Conservation (phyloP, 2,113 vertebrate genomes). For the Danio rerio region DNA sequence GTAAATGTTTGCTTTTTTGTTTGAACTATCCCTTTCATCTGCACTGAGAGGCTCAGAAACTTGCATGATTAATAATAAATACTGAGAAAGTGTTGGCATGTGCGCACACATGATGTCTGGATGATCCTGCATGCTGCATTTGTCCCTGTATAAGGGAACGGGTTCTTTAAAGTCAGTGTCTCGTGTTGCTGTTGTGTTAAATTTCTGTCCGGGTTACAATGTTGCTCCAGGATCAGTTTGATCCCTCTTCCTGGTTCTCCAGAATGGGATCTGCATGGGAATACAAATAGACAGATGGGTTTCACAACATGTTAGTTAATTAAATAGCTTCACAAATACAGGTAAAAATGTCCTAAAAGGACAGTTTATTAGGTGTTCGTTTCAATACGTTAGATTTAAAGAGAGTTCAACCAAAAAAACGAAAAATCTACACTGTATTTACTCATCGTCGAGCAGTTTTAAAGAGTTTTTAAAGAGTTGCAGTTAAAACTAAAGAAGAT, state of each 20-base stretch:
- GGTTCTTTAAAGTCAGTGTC: neutral
- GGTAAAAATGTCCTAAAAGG: too few species aligned
- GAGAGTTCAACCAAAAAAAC: too few species aligned
- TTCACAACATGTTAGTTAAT: neutral
- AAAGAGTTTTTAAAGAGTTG: too few species aligned
- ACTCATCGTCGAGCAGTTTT: too few species aligned
- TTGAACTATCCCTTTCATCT: neutral
- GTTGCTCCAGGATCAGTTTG: conserved; percentile 24
- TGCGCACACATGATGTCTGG: neutral
- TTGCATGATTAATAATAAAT: conserved; percentile 3
- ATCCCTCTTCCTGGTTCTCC: conserved; percentile 57
- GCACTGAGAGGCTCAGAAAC: conserved; percentile 11
- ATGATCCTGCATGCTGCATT: neutral
- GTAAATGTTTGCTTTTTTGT: too few species aligned
- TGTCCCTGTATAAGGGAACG: neutral
- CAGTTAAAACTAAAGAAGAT: too few species aligned
- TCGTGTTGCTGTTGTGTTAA: neutral
- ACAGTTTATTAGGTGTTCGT: too few species aligned
- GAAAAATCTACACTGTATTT: too few species aligned
- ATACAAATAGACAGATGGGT: neutral
- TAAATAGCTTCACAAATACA: too few species aligned
- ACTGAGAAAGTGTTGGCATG: conserved; percentile 6
- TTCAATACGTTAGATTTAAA: too few species aligned
- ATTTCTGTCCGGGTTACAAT: neutral
- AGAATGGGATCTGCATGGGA: conserved; percentile 51